Evolutionary conservation across 2,797 vertebrate species (phyloP).

Genomic region (Phoxinus dragarum): DNA sequence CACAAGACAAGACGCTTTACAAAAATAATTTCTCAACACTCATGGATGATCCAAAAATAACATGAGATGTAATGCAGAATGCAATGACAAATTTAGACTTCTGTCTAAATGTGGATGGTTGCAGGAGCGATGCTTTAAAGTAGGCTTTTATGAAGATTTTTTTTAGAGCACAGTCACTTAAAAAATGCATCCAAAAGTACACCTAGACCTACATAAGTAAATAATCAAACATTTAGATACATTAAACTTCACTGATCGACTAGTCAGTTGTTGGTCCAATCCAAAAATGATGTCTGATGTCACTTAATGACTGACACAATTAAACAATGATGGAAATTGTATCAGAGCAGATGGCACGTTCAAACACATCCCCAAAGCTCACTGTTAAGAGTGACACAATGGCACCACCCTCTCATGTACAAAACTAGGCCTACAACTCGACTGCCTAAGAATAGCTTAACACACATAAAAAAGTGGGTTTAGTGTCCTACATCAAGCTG

Average conservation of each 20-base stretch:
- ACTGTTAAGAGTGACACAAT: slow-evolving; percentile 3
- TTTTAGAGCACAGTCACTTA: neutral
- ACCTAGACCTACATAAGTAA: neutral
- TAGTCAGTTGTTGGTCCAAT: neutral
- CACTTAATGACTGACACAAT: slow-evolving; percentile 17
- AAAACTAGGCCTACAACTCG: slow-evolving; percentile 52
- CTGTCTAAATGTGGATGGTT: neutral
- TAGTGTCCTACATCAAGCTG: slow-evolving; percentile 52
- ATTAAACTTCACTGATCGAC: neutral
- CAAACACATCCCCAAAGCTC: slow-evolving; percentile 1
- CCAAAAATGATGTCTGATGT: neutral
- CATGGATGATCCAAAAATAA: neutral
- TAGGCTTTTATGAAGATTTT: neutral
- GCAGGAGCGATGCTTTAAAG: neutral
- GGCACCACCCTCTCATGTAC: slow-evolving; percentile 36
- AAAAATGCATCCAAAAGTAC: neutral
- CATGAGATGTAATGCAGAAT: neutral
- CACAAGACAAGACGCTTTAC: neutral
- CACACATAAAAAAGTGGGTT: slow-evolving; percentile 53
- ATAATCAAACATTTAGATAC: neutral
- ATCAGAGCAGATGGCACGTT: slow-evolving; percentile 3
- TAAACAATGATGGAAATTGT: neutral
- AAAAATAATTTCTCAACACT: neutral
- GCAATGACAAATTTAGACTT: neutral
- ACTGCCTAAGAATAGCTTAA: slow-evolving; percentile 59